Evolutionary conservation across 1,140 invertebrate species (phyloP), one percentile per base, ranked within the genome.

Genomic region (Zaprionus vittiger): DNA sequence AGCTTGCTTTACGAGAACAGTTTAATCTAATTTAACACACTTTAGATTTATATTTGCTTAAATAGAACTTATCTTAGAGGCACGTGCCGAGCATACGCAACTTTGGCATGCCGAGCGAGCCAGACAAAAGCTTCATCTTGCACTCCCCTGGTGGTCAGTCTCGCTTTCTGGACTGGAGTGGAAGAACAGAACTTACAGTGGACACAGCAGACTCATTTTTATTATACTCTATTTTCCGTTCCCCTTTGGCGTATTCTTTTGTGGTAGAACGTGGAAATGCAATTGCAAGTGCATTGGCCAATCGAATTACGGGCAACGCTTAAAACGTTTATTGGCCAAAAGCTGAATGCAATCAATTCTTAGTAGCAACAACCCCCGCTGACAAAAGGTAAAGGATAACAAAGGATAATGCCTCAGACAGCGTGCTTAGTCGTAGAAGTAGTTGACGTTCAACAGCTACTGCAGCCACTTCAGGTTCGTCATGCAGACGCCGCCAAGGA

Each of bases 1-100:
- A n/a, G n/a, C 80, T 87, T 83, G 75, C 67, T 79, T 89, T 89
- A 89, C 80, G 84, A 89, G 81, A 89, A 89, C 84, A 84, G 89
- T 89, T 89, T 90, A 89, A 89, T 89, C 85, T 90, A 89, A 89
- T 89, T 89, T 89, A 90, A 83, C 84, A 89, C 84, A 89, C 84
- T 89, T 89, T 90, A 89, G 84, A 89, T 89, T 89, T 89, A 89
- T 89, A 89, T 89, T 89, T 89, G 84, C 84, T 89, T 89, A 89
- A 89, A 89, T 89, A 90, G 84, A 89, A 89, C 79, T 90, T 89
- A 89, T 89, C 85, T 84, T 62, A 84, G 73, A 77, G 86, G 79
- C 72, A 89, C 84, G 84, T 89, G 84, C 76, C 76, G 49, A 52
- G 84, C 85, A 90, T 89, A 77, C 71, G 24, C 71, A 73, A 73